Conservation (phyloP, 2,888 invertebrate species). For the Steinernema scapterisci region DNA sequence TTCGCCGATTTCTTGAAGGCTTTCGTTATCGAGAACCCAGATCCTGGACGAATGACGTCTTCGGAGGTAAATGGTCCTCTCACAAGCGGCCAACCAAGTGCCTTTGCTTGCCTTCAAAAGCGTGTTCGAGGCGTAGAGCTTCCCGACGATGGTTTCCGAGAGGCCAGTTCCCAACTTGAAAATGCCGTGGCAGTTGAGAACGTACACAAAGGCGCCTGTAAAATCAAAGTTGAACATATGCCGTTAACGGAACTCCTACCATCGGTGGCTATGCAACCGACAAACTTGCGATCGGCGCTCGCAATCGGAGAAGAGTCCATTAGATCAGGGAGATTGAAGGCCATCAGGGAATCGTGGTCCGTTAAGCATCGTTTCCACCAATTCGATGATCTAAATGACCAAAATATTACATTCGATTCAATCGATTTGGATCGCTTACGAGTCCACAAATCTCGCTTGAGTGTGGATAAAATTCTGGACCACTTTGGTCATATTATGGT, state of each 20-base stretch:
- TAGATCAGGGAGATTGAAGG: slow-evolving; percentile 8
- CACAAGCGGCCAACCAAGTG: slow-evolving; percentile 59
- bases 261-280: slow-evolving; percentile 41
- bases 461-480: slow-evolving; percentile 29
- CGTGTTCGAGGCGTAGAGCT: slow-evolving; percentile 82
- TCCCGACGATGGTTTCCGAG: slow-evolving; percentile 88
- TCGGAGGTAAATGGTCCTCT: slow-evolving; percentile 62
- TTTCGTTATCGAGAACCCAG: slow-evolving; percentile 63
- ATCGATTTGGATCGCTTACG: neutral
- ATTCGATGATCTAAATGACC: neutral
- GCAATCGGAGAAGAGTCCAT: slow-evolving; percentile 11
- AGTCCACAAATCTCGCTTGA: slow-evolving; percentile 3
- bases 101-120: slow-evolving; percentile 75
- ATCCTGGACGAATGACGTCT: slow-evolving; percentile 61
- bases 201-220: slow-evolving; percentile 84
- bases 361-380: slow-evolving; percentile 26
- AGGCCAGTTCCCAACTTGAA: slow-evolving; percentile 93
- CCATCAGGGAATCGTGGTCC: slow-evolving; percentile 11
- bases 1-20: slow-evolving; percentile 56
- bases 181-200: slow-evolving; percentile 80
- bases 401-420: too few relatives aligned
- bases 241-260: slow-evolving; percentile 34
- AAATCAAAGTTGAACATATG: too few relatives aligned
- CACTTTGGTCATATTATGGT: neutral
- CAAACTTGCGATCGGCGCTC: slow-evolving; percentile 18